Evolutionary conservation across 92 coral and sea anemone species (phyloP), one percentile per base, ranked within the genome.

Genomic region (Montipora capitata): DNA sequence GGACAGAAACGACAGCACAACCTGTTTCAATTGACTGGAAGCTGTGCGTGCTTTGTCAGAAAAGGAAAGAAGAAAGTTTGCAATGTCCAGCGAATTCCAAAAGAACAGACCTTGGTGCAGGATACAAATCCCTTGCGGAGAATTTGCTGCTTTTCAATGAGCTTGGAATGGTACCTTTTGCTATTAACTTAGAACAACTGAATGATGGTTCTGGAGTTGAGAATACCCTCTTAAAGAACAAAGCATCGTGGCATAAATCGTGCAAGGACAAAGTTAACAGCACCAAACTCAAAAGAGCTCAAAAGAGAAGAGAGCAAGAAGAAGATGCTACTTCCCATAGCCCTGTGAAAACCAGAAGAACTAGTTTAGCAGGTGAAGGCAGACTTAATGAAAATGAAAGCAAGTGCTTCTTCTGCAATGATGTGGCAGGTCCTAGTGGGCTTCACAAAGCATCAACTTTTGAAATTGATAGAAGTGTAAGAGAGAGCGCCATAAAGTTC

Each of bases 81-180:
- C 91, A 69, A 86, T 81, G 88, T 64, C 94, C 94, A 40, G 91
- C 90, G 27, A 85, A 90, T 52, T 90, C 90, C 8, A 90, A 79
- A 49, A 75, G 90, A 15, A 76, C 68, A 56, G 78, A 90, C 49
- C 48, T 84, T 10, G 93, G 90, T 40, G 90, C 93, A 68, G 93
- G 91, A 58, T 91, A 91, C 69, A 63, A 40, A 61, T 79, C 79
- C 27, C 79, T 91, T 13, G 84, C 79, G n/a, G 66, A 45, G 11
- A 91, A 76, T 68, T 38, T 68, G 72, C 16, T 38, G 72, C 72
- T 68, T 68, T 72, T 81, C 52, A 68, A 51, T 68, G 42, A 43
- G 78, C 66, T 83, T 58, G 76, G 56, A 75, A 12, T 45, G 43
- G 62, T 61, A 35, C 82, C 82, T 48, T 75, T 78, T 57, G 41